A percentile compares a stretch with the other conserved stretches of the same genome.
Evolutionary conservation across 2,888 invertebrate species (phyloP).

Genomic region (Nephrotoma guestfalica): DNA sequence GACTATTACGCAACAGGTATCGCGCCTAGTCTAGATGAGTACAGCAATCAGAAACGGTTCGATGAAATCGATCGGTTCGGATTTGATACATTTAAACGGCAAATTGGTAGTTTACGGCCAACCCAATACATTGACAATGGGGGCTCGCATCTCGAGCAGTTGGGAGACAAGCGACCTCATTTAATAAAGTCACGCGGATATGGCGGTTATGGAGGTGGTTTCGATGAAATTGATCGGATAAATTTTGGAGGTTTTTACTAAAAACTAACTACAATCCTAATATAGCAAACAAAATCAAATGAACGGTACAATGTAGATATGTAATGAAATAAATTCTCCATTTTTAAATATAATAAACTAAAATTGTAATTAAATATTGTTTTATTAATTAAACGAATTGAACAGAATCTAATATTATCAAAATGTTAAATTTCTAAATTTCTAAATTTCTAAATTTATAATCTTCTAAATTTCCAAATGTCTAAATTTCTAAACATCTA

Average conservation of each 20-base stretch:
- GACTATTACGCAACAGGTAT: conserved; percentile 11
- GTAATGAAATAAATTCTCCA: not conserved
- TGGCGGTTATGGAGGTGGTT: not conserved
- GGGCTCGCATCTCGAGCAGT: not conserved
- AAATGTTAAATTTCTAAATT: too few species aligned
- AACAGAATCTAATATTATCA: too few species aligned
- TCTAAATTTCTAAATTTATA: too few species aligned
- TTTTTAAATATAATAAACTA: not conserved
- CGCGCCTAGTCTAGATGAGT: not conserved
- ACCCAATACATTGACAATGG: not conserved
- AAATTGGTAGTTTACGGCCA: not conserved
- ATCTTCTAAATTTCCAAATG: too few species aligned
- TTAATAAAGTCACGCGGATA: not conserved
- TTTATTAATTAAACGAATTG: too few species aligned
- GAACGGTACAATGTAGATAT: not conserved
- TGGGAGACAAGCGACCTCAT: not conserved
- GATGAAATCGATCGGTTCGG: conserved; percentile 14
- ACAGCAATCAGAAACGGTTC: conserved; percentile 6
- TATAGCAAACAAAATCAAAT: not conserved
- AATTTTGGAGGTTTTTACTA: not conserved
- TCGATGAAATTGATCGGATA: conserved; percentile 9
- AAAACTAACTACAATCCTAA: not conserved
- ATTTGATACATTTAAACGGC: conserved; percentile 6
- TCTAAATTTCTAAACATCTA: too few species aligned
- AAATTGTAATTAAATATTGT: not conserved